Base-by-base conservation (phyloP, 2,888 invertebrate species). In the Leucophenga maculata region DNA sequence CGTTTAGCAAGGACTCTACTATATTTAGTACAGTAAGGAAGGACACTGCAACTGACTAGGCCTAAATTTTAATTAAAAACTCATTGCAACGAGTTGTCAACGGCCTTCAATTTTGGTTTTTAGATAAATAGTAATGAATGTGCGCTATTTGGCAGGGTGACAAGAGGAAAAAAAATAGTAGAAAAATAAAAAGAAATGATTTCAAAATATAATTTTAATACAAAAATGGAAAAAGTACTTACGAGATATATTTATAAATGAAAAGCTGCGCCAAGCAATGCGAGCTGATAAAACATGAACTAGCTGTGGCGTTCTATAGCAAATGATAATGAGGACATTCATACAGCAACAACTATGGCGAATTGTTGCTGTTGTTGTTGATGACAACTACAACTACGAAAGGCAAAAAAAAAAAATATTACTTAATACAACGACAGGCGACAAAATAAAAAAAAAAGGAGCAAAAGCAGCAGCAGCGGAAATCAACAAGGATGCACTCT, bases 271-370 rank as follows among this genome's bases (percentile, higher is more conserved):
- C 39, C 39, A 39, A 39, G 39, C 8, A 39, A 39, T 39, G 39
- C 39, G 39, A 20, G 48, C 44, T 46, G 39, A 64, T 22, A 64
- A 50, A 50, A 50, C 16, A 50, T 50, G 50, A 8, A 18, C 50
- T 11, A 16, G 50, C 50, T 8, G n/a, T n/a, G 72, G 74, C 77
- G 73, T 71, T 75, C 77, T 75, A 50, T 39, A 39, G 75, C 83
- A 77, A 83, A 83, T 75, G 80, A 80, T 80, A 80, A 80, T 80
- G 84, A 80, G 80, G 84, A 81, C 80, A 80, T 72, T 80, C 39
- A 71, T 32, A 64, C 20, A 64, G 46, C 48, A 74, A 44, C 67
- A 72, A 59, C 68, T 68, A 57, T 31, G 67, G 60, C 69, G 69
- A 50, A 69, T 78, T 76, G 76, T 77, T 77, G 77, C 77, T 67